Evolutionary conservation across 2,888 invertebrate genomes (phyloP).

Genomic region (Pterostichus niger): DNA sequence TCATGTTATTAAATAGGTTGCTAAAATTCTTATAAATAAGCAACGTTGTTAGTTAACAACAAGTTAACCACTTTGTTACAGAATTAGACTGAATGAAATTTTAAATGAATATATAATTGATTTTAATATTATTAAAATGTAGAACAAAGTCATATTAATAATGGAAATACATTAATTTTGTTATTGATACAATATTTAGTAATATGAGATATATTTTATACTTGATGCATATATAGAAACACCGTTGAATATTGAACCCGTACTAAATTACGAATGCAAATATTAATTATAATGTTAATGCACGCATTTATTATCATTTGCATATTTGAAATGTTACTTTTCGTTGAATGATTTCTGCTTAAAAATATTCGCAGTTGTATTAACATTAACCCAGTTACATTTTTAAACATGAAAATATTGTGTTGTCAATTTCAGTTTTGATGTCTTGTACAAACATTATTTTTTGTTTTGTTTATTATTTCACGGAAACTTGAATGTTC

Average conservation of each 20-base stretch:
- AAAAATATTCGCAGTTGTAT: constrained; percentile 6
- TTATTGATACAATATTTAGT: neutral
- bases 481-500: neutral
- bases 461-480: constrained; percentile 1
- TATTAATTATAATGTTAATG: constrained; percentile 42
- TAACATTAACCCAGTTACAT: constrained; percentile 10
- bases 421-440: constrained; percentile 8
- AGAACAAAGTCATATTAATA: neutral
- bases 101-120: too few species aligned
- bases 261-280: constrained; percentile 47
- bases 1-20: too few species aligned
- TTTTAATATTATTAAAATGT: too few species aligned
- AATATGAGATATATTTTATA: neutral
- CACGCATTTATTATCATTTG: constrained; percentile 1
- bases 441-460: constrained; percentile 26
- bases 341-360: neutral
- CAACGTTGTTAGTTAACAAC: too few species aligned
- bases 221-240: neutral
- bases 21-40: too few species aligned
- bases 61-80: too few species aligned
- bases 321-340: constrained; percentile 30
- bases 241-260: constrained; percentile 9
- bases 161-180: constrained; percentile 6
- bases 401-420: constrained; percentile 7
- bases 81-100: too few species aligned